Percentiles rank a stretch among this genome's conserved stretches.
These are phyloP conservation scores for Rhingia campestris DNA, from an alignment of 2,888 invertebrate species.

Conservation along the genomic window DNA sequence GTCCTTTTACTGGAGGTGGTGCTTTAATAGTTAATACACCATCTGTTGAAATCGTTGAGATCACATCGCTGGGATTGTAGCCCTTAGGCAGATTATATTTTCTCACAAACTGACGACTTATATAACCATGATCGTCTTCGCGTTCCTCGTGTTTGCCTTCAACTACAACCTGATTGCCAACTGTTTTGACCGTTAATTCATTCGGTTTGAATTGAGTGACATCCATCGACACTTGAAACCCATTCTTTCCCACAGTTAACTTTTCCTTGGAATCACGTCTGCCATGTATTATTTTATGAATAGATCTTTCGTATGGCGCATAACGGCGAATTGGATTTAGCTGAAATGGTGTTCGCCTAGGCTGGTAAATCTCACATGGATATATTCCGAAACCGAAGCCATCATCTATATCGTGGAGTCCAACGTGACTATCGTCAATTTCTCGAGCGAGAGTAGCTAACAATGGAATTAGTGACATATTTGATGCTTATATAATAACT, in stretches of 20 bases:
- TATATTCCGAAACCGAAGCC: slow-evolving; percentile 79
- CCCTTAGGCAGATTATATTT: slow-evolving; percentile 90
- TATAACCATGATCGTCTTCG: slow-evolving; percentile 88
- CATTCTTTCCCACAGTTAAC: slow-evolving; percentile 84
- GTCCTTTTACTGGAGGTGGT: slow-evolving; percentile 85
- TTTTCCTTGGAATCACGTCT: slow-evolving; percentile 85
- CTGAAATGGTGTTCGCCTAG: slow-evolving; percentile 75
- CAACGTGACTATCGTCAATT: slow-evolving; percentile 76
- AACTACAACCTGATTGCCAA: slow-evolving; percentile 88
- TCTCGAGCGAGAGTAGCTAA: slow-evolving; percentile 79
- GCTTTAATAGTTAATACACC: slow-evolving; percentile 88
- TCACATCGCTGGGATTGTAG: slow-evolving; percentile 88
- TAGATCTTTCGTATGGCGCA: slow-evolving; percentile 87
- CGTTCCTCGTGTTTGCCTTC: slow-evolving; percentile 91
- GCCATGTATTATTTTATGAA: slow-evolving; percentile 81
- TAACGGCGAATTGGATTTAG: slow-evolving; percentile 86
- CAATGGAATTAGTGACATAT: slow-evolving; percentile 79
- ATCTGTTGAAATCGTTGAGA: slow-evolving; percentile 89
- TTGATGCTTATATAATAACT: neutral
- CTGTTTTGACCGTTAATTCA: slow-evolving; percentile 90
- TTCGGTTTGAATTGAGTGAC: slow-evolving; percentile 90
- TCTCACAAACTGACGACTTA: slow-evolving; percentile 89
- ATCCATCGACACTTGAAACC: slow-evolving; percentile 89
- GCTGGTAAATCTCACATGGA: slow-evolving; percentile 79
- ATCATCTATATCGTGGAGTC: slow-evolving; percentile 76